Conservation (phyloP, 1,140 invertebrate genomes). For the Penaeus chinensis region DNA sequence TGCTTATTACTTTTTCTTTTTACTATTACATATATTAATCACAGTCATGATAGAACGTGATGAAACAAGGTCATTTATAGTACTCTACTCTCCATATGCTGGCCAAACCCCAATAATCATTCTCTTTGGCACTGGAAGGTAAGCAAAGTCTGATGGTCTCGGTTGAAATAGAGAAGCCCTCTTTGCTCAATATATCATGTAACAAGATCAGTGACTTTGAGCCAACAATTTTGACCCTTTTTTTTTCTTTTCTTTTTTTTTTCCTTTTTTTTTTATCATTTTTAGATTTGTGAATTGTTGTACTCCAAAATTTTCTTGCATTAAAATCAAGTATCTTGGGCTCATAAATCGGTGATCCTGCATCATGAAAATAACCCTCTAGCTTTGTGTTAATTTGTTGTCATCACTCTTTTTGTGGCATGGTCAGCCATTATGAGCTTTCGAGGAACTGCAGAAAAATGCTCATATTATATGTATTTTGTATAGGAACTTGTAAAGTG, state of each 20-base stretch:
- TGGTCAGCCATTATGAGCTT: conserved; percentile 52
- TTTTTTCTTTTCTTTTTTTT: no score
- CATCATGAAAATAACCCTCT: conserved; percentile 36
- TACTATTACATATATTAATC: conserved; percentile 23
- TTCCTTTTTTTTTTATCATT: neutral
- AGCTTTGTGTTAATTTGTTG: conserved; percentile 39
- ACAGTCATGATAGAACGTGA: conserved; percentile 1
- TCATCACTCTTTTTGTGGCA: conserved; percentile 43
- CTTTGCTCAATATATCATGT: conserved; percentile 58
- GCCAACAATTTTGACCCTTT: conserved; percentile 42
- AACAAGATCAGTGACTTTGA: conserved; percentile 42
- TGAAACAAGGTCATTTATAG: conserved; percentile 4
- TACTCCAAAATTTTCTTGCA: no score
- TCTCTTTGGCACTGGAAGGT: conserved; percentile 9
- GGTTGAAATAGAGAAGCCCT: conserved; percentile 56
- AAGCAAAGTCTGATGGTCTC: conserved; percentile 44
- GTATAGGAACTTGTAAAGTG: no score
- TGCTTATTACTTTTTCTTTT: conserved; percentile 25
- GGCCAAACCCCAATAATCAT: conserved; percentile 6
- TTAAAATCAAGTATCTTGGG: conserved; percentile 27
- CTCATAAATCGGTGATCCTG: conserved; percentile 54
- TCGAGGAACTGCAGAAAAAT: neutral
- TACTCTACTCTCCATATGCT: neutral
- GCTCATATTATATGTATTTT: no score
- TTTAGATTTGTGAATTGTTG: conserved; percentile 12